Evolutionary conservation across 2,797 vertebrate genomes (phyloP), one percentile per base, ranked within the genome.

Genomic region (Sardinella longiceps): DNA sequence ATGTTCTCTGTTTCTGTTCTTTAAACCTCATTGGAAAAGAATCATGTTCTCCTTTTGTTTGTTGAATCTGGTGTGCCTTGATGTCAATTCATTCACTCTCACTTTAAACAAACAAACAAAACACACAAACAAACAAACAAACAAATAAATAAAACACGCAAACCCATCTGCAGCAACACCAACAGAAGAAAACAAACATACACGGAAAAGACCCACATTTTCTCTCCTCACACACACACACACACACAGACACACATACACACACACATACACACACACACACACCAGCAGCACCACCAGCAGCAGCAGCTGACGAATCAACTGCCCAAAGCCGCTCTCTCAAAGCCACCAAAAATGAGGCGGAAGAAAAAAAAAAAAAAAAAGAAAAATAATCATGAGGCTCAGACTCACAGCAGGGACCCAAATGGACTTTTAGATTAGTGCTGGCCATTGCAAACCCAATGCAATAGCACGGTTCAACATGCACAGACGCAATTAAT

Each of bases 381-480:
- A 60, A 28, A 18, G 45, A 5, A 15, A 18, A 51, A 4, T 15
- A 81, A 80, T 83, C 81, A 84, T 85, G 45, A 84, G 85, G 70
- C 48, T 80, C 11, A 20, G 81, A 84, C 43, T 30, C 80, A 63
- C n/a, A 50, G 81, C 80, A 48, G 15, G 83, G 85, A 87, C 91
- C 91, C 45, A 85, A 88, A 88, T 88, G 58, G 87, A 92, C 84
- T 84, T 83, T 83, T 77, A 92, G 91, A 91, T 93, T 90, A 92
- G 88, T 84, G n/a, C 87, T 87, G 92, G 90, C 90, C 85, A 89
- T 83, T 81, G 89, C 80, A 23, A 85, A 81, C 83, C 53, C 85
- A 45, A 12, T 25, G 7, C 14, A 14, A 20, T 81, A 30, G 18
- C 39, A 86, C 46, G 39, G 58, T 82, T 70, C 48, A 50, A 66